Evolutionary conservation across 2,113 vertebrate species (phyloP).

Genomic region (Cynocephalus volans): DNA sequence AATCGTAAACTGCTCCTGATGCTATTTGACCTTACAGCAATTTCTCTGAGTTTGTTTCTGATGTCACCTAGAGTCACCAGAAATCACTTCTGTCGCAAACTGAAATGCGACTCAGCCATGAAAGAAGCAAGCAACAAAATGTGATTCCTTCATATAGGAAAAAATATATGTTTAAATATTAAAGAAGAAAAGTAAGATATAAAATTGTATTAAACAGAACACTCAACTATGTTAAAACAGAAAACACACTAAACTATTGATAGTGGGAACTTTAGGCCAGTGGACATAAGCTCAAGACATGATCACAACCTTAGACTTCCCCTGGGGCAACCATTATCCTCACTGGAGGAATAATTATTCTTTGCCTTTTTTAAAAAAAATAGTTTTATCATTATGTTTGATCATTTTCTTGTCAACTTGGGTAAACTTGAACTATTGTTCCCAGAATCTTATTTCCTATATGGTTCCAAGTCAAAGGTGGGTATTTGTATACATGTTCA

Average conservation of each 20-base stretch:
- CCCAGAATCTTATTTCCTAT: not conserved
- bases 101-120: not conserved
- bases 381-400: not conserved
- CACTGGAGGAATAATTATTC: not conserved
- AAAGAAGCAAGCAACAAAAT: constrained; percentile 48
- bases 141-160: not conserved
- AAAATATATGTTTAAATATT: not conserved
- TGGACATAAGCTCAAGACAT: not conserved
- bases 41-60: not conserved
- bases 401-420: not conserved
- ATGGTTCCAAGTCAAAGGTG: not conserved
- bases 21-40: not conserved
- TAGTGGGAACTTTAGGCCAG: not conserved
- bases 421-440: not conserved
- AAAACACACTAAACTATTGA: not conserved
- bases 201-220: constrained; percentile 13
- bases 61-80: not conserved
- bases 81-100: constrained; percentile 50
- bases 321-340: not conserved
- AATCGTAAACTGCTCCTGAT: not conserved
- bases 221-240: not conserved
- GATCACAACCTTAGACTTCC: not conserved
- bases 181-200: not conserved
- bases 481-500: not conserved
- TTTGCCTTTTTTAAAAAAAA: not conserved